These are phyloP conservation scores for Trachythela sp. DNA, from an alignment of 64 coral and sea anemone species.

Conservation along the genomic window DNA sequence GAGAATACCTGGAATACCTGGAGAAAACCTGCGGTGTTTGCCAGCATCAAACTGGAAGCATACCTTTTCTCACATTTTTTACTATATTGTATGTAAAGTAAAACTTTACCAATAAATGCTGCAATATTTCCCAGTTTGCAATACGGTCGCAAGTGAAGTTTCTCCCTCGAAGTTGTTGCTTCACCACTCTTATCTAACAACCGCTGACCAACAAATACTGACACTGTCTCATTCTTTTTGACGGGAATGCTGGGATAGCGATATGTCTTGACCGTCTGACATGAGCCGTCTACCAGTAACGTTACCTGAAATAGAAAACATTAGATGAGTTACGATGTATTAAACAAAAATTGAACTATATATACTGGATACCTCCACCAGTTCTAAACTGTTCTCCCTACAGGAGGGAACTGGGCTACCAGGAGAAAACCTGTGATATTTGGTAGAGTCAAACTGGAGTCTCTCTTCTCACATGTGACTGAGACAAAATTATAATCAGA, in stretches of 20 bases:
- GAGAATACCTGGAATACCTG: no score
- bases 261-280: background rate
- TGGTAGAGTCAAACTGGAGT: no score
- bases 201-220: background rate
- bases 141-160: background rate
- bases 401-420: no score
- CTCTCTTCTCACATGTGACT: no score
- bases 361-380: background rate
- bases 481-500: no score
- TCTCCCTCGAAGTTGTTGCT: background rate
- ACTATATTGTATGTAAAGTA: no score
- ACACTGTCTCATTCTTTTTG: background rate
- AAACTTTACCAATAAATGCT: background rate
- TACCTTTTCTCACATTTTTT: no score
- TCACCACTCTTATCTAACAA: background rate
- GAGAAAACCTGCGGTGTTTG: no score
- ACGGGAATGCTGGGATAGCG: background rate
- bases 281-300: background rate
- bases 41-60: background rate
- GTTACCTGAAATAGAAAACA: background rate
- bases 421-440: no score
- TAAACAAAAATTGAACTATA: no score
- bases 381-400: no score
- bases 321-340: background rate
- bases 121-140: background rate